Evolutionary conservation across 2,113 vertebrate genomes (phyloP).

Genomic region (human (Homo sapiens)): GRCh38 chr2:178340001-178340500

Average conservation of each 20-base stretch:
- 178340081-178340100: neutral
- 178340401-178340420: slow-evolving; percentile 37
- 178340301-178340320: neutral
- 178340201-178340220: neutral
- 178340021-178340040: slow-evolving; percentile 55
- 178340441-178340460: slow-evolving; percentile 50
- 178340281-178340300: neutral
- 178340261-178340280: neutral
- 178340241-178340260: neutral
- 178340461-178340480: slow-evolving; percentile 22
- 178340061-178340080: slow-evolving; percentile 22
- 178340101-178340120: neutral
- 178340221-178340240: slow-evolving; percentile 3
- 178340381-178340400: neutral
- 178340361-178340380: slow-evolving; percentile 12
- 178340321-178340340: slow-evolving; percentile 55
- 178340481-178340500: neutral
- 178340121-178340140: slow-evolving; percentile 42
- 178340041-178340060: slow-evolving; percentile 55
- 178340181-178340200: neutral
- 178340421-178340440: slow-evolving; percentile 5
- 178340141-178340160: neutral
- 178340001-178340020: neutral
- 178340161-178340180: neutral
- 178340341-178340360: slow-evolving; percentile 40